Conservation (phyloP, 2,797 vertebrate species). For the Mormyrus hasselquistii region DNA sequence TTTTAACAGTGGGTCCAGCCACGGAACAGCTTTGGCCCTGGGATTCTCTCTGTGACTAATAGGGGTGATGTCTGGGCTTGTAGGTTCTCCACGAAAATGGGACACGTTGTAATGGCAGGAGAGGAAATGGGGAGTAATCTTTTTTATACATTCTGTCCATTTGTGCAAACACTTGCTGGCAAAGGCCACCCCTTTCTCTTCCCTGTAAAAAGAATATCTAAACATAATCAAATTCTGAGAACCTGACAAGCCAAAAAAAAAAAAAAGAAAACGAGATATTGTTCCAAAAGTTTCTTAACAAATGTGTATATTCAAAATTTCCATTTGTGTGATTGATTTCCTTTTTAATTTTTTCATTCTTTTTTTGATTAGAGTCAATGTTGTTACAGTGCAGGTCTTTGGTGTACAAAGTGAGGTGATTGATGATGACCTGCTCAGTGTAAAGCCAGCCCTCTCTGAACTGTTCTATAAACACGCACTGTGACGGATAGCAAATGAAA, state of each 20-base stretch:
- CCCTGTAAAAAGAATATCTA: slow-evolving; percentile 32
- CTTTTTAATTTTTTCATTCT: background rate
- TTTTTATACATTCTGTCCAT: slow-evolving; percentile 25
- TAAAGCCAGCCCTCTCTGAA: slow-evolving; percentile 45
- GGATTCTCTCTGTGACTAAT: slow-evolving; percentile 8
- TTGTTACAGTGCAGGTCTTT: background rate
- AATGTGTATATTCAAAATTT: background rate
- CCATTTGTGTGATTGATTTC: background rate
- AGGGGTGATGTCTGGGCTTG: slow-evolving; percentile 34
- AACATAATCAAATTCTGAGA: slow-evolving; percentile 29
- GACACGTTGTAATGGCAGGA: slow-evolving; percentile 20
- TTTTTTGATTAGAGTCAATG: background rate
- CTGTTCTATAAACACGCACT: slow-evolving; percentile 35
- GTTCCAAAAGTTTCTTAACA: background rate
- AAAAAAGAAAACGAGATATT: background rate
- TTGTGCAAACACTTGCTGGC: slow-evolving; percentile 34
- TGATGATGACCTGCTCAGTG: slow-evolving; percentile 53
- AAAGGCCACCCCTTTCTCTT: slow-evolving; percentile 32
- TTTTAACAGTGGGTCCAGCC: slow-evolving; percentile 2
- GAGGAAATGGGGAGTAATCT: background rate
- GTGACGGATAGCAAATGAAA: slow-evolving; percentile 35
- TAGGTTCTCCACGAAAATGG: slow-evolving; percentile 34
- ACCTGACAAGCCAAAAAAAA: background rate
- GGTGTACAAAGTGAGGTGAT: slow-evolving; percentile 39
- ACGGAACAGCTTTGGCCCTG: background rate